Percentiles rank a stretch among this genome's conserved stretches.
phyloP scores from a whole-genome alignment of 2,113 vertebrate genomes.

The Phainopepla nitens region DNA sequence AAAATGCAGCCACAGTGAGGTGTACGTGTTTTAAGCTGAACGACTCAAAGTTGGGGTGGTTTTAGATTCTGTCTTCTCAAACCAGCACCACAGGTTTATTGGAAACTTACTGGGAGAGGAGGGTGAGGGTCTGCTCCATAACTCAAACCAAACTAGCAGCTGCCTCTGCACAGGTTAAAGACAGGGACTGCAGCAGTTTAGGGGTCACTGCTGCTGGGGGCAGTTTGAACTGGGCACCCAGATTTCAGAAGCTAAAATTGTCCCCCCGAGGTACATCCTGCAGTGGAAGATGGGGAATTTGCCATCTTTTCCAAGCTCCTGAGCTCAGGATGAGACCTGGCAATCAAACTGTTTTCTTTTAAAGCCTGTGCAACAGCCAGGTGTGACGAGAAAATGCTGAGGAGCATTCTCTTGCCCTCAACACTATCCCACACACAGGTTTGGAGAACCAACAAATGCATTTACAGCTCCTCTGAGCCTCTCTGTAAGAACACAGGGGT shows the following conservation, averaged over 20 bases:
- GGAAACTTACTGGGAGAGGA: neutral
- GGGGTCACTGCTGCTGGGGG: neutral
- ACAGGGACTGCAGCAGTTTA: neutral
- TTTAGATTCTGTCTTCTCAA: neutral
- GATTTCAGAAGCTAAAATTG: neutral
- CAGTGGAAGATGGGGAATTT: neutral
- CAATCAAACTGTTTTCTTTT: neutral
- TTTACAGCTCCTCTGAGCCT: neutral
- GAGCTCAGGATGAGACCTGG: neutral
- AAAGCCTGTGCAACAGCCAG: neutral
- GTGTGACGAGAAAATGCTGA: neutral
- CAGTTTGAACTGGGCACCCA: neutral
- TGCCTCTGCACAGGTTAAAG: neutral
- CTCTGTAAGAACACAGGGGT: neutral
- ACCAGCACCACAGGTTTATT: neutral
- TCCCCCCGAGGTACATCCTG: neutral
- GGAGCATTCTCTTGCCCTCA: neutral
- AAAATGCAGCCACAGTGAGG: neutral
- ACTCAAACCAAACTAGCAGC: neutral
- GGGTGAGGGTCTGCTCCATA: neutral
- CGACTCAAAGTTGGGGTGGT: accelerated
- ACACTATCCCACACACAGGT: neutral
- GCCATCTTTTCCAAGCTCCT: neutral
- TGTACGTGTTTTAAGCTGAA: neutral
- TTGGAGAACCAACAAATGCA: neutral